Percentiles rank a stretch among this genome's conserved stretches.
Conservation (phyloP, 2,113 vertebrate species). For the Nematolebias whitei region DNA sequence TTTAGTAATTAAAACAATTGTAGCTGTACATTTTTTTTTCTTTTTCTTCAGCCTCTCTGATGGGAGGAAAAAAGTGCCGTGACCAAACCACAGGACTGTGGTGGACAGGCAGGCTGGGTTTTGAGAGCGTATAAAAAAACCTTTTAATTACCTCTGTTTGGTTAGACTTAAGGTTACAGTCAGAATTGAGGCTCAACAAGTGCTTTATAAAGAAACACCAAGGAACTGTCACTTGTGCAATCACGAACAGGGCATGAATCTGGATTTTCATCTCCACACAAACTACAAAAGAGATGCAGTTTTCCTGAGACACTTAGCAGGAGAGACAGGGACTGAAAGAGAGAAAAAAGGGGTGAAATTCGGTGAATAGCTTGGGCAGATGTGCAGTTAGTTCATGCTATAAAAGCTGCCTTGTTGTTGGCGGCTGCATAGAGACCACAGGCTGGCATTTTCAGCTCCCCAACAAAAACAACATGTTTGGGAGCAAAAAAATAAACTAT, state of each 20-base stretch:
- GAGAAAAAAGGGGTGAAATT: slow-evolving; percentile 10
- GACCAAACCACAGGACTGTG: slow-evolving; percentile 65
- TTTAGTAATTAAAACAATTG: slow-evolving; percentile 60
- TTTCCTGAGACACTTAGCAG: slow-evolving; percentile 12
- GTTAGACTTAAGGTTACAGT: slow-evolving; percentile 68
- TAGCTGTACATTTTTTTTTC: slow-evolving; percentile 18
- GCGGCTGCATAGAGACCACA: slow-evolving; percentile 60
- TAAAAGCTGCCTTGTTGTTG: slow-evolving; percentile 39
- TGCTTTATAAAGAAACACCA: slow-evolving; percentile 48
- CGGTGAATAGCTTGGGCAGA: slow-evolving; percentile 38
- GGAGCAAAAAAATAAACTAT: slow-evolving; percentile 52
- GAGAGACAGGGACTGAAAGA: background rate
- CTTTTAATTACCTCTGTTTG: slow-evolving; percentile 74
- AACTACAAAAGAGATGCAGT: background rate
- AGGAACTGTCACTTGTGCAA: slow-evolving; percentile 36
- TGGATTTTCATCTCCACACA: slow-evolving; percentile 11
- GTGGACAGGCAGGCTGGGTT: slow-evolving; percentile 60
- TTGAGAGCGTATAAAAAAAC: slow-evolving; percentile 68
- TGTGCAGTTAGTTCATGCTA: slow-evolving; percentile 49
- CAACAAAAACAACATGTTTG: slow-evolving; percentile 70
- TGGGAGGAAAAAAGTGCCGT: slow-evolving; percentile 54
- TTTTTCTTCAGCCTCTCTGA: slow-evolving; percentile 19
- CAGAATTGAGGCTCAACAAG: slow-evolving; percentile 56
- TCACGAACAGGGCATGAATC: slow-evolving; percentile 14
- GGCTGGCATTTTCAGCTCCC: slow-evolving; percentile 54